Base-by-base conservation (phyloP, 1,140 invertebrate genomes). In the Megalopta genalis region DNA sequence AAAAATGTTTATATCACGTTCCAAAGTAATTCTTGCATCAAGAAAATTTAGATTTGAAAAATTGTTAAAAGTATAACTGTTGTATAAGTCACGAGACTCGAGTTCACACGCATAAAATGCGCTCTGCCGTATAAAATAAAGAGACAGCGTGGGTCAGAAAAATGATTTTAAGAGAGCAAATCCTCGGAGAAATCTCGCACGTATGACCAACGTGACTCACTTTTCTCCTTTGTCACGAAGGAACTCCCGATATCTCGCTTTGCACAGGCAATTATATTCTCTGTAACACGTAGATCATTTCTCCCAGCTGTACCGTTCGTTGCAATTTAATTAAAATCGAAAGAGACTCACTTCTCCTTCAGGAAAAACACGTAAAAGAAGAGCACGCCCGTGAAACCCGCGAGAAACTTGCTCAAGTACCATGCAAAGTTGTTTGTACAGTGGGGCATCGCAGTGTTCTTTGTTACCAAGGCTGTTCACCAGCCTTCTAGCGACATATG, bases 321-420 rank as follows among this genome's bases (percentile, higher is more conserved):
- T 57, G n/a, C 18, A 4, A 37, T 9, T 25, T 21, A 12, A 3
- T 18, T 16, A 7, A 37, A 8, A 18, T 46, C 14, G 16, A 39
- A 57, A 25, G 27, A 37, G 0, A 70, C 69, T 84, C 66, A 89
- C 89, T 75, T 86, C 52, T 90, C 86, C 67, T 87, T 88, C 3
- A 91, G 78, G 68, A 86, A 88, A 18, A 68, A 64, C n/a, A 76
- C 59, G 39, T 91, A 91, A 16, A 91, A 25, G 27, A 88, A 82
- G 10, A 90, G n/a, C 80, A 91, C 87, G 6, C 86, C 88, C 0
- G 86, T 72, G 27, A 91, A 83, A 27, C 85, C 88, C 10, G 90
- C 14, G 32, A 90, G 16, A 74, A 90, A 91, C 76, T 91, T 91
- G 32, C 86, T 83, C 23, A 91, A 67, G 14, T 90, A 91, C 89